A percentile compares a stretch with the other conserved stretches of the same genome.
Conservation (phyloP, 2,888 invertebrate species). For the Danaus chrysippus region DNA sequence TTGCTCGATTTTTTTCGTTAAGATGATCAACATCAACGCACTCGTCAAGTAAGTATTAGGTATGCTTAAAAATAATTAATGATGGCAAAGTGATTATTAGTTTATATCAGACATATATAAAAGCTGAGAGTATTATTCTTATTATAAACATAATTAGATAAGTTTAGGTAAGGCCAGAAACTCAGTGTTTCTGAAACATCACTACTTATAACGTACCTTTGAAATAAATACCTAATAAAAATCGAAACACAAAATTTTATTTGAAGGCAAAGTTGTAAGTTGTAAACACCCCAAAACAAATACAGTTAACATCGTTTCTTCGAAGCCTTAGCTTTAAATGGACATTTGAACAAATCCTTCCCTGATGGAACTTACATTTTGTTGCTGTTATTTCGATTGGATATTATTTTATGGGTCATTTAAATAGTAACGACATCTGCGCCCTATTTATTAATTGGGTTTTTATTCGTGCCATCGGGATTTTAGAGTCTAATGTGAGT, state of each 20-base stretch:
- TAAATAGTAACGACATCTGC: conserved; percentile 13
- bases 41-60: no score
- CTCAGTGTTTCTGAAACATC: neutral
- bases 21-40: no score
- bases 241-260: neutral
- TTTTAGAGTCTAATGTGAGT: no score
- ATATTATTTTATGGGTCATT: conserved; percentile 12
- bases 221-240: neutral
- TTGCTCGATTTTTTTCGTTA: no score
- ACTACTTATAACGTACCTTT: neutral
- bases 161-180: no score
- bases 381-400: conserved; percentile 15
- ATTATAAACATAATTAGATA: no score
- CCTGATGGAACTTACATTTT: conserved; percentile 10
- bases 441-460: conserved; percentile 1
- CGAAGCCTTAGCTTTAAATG: conserved; percentile 17
- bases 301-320: neutral
- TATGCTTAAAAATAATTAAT: no score
- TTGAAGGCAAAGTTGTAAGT: neutral
- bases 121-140: no score
- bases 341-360: conserved; percentile 11
- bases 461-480: neutral
- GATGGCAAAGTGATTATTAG: no score
- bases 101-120: no score
- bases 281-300: neutral